A percentile compares a stretch with the other conserved stretches of the same genome.
Conservation (phyloP, 2,113 vertebrate species). For the Prolemur simus region DNA sequence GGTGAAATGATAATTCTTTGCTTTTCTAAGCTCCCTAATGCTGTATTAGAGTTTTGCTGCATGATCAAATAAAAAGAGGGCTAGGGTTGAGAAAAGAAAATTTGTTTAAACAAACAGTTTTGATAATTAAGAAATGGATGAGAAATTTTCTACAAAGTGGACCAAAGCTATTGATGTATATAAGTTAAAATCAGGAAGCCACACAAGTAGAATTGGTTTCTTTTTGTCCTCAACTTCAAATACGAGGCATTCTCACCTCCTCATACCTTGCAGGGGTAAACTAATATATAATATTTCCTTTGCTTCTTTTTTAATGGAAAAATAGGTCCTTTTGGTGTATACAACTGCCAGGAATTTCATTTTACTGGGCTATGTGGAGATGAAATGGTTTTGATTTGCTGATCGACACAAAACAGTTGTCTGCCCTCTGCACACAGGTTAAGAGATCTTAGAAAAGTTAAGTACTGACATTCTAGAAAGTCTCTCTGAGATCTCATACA, state of each 20-base stretch:
- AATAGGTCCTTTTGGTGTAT: background rate
- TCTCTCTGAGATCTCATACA: background rate
- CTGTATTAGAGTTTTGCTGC: conserved; percentile 59
- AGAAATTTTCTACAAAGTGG: conserved; percentile 51
- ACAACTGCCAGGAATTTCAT: background rate
- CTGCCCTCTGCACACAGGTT: background rate
- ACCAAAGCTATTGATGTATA: background rate
- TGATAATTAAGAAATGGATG: conserved; percentile 70
- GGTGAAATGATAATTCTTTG: conserved; percentile 68
- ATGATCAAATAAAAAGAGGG: conserved; percentile 73
- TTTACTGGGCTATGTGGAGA: background rate
- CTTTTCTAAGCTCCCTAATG: conserved; percentile 68
- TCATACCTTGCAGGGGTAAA: background rate
- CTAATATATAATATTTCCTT: background rate
- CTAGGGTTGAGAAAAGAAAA: conserved; percentile 62
- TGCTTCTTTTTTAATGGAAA: conserved; percentile 16
- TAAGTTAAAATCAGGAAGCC: conserved; percentile 8
- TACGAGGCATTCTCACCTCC: background rate
- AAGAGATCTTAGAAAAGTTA: background rate
- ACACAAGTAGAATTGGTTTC: background rate
- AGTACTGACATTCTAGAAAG: background rate
- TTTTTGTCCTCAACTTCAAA: background rate
- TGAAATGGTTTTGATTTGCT: conserved; percentile 18
- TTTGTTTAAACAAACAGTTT: conserved; percentile 73
- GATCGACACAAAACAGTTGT: background rate